These are phyloP conservation scores for Psilopsiagon aymara DNA, from an alignment of 2,113 vertebrate species.

Conservation along the genomic window DNA sequence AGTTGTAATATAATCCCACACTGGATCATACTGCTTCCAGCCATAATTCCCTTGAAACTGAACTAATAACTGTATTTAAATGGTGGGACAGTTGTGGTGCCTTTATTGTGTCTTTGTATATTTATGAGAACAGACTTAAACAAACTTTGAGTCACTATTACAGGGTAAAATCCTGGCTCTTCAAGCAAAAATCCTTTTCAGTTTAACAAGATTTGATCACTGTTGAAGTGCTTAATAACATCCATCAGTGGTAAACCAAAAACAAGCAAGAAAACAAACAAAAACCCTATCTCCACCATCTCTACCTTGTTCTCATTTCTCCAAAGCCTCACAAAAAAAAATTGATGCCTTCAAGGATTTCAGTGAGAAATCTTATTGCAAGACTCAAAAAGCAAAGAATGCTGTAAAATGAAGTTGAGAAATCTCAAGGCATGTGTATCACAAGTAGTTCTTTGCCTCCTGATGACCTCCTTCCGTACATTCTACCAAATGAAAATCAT, in stretches of 20 bases:
- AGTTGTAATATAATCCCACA: constrained; percentile 22
- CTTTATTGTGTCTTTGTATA: neutral
- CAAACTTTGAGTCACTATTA: neutral
- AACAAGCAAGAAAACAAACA: neutral
- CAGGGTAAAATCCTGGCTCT: neutral
- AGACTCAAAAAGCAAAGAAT: neutral
- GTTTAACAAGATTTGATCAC: neutral
- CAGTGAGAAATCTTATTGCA: neutral
- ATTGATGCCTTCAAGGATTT: neutral
- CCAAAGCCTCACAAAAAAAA: neutral
- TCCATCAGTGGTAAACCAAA: neutral
- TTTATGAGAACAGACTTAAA: neutral
- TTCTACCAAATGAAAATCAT: neutral
- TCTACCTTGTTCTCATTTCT: neutral
- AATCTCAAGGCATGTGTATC: neutral
- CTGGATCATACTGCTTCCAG: constrained; percentile 26
- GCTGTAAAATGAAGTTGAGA: neutral
- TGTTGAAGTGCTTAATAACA: neutral
- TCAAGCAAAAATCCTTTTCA: neutral
- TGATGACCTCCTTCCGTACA: neutral
- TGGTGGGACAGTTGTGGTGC: neutral
- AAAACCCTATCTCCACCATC: neutral
- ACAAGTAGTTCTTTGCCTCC: neutral
- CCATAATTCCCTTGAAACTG: constrained; percentile 8
- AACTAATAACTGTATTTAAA: constrained; percentile 9